Evolutionary conservation across 1,140 invertebrate genomes (phyloP), one percentile per base, ranked within the genome.

Genomic region (Calephelis virginiensis): DNA sequence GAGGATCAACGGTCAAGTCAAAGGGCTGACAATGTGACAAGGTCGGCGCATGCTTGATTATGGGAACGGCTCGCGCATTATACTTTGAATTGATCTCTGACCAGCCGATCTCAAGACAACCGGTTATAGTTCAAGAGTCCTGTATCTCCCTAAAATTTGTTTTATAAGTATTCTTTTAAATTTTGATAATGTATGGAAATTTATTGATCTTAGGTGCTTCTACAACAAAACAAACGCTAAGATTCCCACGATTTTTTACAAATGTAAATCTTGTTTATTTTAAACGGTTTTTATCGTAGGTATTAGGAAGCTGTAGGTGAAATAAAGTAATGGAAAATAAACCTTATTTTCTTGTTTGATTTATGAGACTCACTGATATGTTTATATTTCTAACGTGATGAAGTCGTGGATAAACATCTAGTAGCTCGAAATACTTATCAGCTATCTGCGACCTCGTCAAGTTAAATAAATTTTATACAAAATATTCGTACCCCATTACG

Each of bases 1-100:
- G 14, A 76, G 75, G 81, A 78, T 84, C 81, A 85, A 83, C 82
- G 78, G 82, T 84, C 82, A 82, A 80, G 76, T 73, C 68, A 74
- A 65, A 74, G 78, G 75, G 73, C 71, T 64, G 56, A 61, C 59
- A 10, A 49, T 73, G 77, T 75, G 70, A 71, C 74, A 80, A 82
- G 81, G 81, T 78, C 80, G 69, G 47, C 73, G 76, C 74, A 79
- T 77, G 70, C 71, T 67, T 78, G 53, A 77, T 79, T 74, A 69
- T 85, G 82, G 72, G 82, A 84, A 84, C 74, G 64, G 43, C 45
- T 59, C 45, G 60, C 64, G 59, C 71, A 80, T 75, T 76, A 78
- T 76, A 79, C 77, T 82, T 63, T 74, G 49, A 71, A 72, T 71
- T 82, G 80, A 83, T 74, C 83, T 81, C 50, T 83, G 80, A 82